phyloP scores from a whole-genome alignment of 92 coral and sea anemone species.

The Actinostola sp. region DNA sequence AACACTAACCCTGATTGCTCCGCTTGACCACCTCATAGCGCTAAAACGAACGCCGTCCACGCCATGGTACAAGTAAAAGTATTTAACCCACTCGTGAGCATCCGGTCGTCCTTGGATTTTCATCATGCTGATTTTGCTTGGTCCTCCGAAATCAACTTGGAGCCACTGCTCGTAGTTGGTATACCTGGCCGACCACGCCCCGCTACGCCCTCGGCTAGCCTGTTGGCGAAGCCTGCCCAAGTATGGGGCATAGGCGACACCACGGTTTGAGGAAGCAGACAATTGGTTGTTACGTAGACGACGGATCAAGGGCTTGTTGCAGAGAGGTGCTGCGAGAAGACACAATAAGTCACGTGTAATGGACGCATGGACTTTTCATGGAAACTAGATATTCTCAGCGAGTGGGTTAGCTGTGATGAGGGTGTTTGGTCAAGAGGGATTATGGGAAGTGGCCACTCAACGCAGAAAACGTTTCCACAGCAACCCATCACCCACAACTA shows the following conservation, averaged over 20 bases:
- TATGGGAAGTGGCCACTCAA: too few species aligned
- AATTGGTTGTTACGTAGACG: conserved; percentile 23
- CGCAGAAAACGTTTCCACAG: too few species aligned
- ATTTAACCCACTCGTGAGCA: conserved; percentile 65
- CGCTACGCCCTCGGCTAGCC: conserved; percentile 5
- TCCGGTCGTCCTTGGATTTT: conserved; percentile 71
- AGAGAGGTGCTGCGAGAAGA: conserved; percentile 33
- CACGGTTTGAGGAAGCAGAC: conserved; percentile 38
- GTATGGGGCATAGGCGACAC: conserved; percentile 24
- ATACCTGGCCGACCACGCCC: conserved; percentile 46
- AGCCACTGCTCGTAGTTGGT: conserved; percentile 65
- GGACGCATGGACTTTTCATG: too few species aligned
- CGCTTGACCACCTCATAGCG: conserved; percentile 38
- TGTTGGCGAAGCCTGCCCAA: conserved; percentile 38
- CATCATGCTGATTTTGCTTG: conserved; percentile 58
- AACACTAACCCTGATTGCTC: conserved; percentile 18
- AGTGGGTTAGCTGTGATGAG: too few species aligned
- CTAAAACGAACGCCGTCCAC: conserved; percentile 64
- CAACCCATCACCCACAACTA: too few species aligned
- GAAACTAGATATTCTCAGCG: too few species aligned
- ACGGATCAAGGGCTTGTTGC: conserved; percentile 32
- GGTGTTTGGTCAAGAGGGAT: too few species aligned
- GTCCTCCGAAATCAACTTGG: conserved; percentile 51
- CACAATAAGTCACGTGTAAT: too few species aligned
- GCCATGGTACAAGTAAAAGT: conserved; percentile 51